phyloP scores from a whole-genome alignment of 1,140 invertebrate species.

The Drosophila navojoa region DNA sequence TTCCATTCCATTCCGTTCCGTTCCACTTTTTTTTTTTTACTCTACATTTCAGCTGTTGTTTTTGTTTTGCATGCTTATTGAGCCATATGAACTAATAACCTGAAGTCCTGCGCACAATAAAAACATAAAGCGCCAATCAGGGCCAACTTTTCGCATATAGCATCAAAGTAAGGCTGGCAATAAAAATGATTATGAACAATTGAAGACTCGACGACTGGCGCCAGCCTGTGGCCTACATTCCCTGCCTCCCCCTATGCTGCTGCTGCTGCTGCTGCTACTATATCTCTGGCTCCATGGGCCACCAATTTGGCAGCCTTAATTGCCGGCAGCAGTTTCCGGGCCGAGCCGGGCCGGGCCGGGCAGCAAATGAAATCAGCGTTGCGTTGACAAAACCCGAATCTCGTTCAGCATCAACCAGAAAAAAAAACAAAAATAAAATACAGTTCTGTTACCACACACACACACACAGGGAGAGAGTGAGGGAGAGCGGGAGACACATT shows the following conservation, averaged over 20 bases:
- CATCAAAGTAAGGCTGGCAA: conserved; percentile 78
- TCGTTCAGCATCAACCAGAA: conserved; percentile 1
- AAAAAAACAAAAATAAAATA: neutral
- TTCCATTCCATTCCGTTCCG: neutral
- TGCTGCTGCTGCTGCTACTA: conserved; percentile 25
- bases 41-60: conserved; percentile 9
- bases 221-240: conserved; percentile 34
- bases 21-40: conserved; percentile 21
- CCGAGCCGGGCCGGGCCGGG: conserved; percentile 39
- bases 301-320: conserved; percentile 68
- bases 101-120: conserved; percentile 72
- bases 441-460: neutral
- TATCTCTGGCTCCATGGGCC: conserved; percentile 24
- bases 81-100: conserved; percentile 77
- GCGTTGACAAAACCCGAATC: conserved; percentile 53
- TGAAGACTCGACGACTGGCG: conserved; percentile 76
- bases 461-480: no score
- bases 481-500: no score
- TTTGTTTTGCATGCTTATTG: conserved; percentile 62
- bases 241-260: neutral
- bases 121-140: conserved; percentile 80
- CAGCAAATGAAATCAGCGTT: conserved; percentile 71
- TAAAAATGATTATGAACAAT: conserved; percentile 83
- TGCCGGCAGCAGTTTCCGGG: conserved; percentile 78
- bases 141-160: conserved; percentile 72